Evolutionary conservation across 2,113 vertebrate species (phyloP).

Genomic region (Phrynosoma blainvillii): DNA sequence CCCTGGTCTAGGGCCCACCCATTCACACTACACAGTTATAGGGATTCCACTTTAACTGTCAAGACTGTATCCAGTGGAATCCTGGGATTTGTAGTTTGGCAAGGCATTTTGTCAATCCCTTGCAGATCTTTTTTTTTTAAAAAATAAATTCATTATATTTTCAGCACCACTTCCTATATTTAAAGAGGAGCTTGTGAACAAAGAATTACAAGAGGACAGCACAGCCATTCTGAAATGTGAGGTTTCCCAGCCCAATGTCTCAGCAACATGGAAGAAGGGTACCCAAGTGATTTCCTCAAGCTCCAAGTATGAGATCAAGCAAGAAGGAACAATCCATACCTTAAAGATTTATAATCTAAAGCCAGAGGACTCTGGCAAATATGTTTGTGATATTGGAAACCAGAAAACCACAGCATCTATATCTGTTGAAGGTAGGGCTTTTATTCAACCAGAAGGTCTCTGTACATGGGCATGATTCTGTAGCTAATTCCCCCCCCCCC

Average conservation of each 20-base stretch:
- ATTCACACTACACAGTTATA: too few relatives aligned
- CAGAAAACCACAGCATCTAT: constrained; percentile 77
- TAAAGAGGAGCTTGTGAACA: constrained; percentile 78
- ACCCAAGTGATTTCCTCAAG: constrained; percentile 70
- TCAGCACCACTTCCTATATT: constrained; percentile 75
- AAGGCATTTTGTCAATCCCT: neutral
- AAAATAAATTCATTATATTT: constrained; percentile 26
- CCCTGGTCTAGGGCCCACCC: too few relatives aligned
- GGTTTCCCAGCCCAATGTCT: constrained; percentile 69
- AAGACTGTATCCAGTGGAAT: too few relatives aligned
- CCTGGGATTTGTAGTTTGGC: too few relatives aligned
- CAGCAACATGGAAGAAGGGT: constrained; percentile 78
- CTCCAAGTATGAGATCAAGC: constrained; percentile 78
- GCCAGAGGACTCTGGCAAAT: constrained; percentile 78
- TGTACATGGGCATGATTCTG: too few relatives aligned
- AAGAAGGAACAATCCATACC: constrained; percentile 67
- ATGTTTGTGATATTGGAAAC: constrained; percentile 79
- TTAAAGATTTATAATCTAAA: constrained; percentile 74
- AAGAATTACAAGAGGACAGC: constrained; percentile 70
- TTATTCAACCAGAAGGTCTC: neutral
- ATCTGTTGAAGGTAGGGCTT: constrained; percentile 76
- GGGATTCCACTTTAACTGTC: too few relatives aligned
- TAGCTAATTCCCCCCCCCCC: too few relatives aligned
- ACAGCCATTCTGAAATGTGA: constrained; percentile 74
- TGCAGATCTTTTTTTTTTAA: neutral